Base-by-base conservation (phyloP, 2,888 invertebrate genomes). In the Synergus gifuensis region DNA sequence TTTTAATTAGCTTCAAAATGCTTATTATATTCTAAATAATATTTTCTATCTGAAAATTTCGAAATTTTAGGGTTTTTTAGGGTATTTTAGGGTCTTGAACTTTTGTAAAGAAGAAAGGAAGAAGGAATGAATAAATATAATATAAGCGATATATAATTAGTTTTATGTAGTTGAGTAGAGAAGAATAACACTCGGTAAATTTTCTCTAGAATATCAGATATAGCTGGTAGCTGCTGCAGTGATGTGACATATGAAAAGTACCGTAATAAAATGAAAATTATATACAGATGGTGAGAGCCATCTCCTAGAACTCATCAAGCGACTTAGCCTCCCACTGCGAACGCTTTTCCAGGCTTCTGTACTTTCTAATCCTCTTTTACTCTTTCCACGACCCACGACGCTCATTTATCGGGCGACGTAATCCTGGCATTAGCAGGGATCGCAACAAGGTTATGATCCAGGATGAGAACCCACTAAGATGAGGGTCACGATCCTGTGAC, bases 381-480 rank as follows among this genome's bases (percentile, higher is more conserved):
- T 60, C 60, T 18, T 60, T n/a, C 4, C 22, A 11, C 18, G 22
- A 60, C 18, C 22, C 81, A 67, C 78, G n/a, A 73, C 81, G 81
- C 82, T 83, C 81, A 84, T 83, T 82, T 84, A 83, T 84, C 81
- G 80, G 81, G 81, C 78, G 77, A 79, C 77, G 84, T 84, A 82
- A 83, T 83, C 82, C 83, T 46, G 78, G 82, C 81, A 83, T 83
- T 82, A 83, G 81, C 79, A 82, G 79, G 79, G 82, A 83, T 82
- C 83, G 81, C 79, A 82, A 81, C 81, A 82, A 79, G 83, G 82
- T 83, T 83, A 82, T 81, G 80, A 82, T 80, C 81, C 80, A 81
- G 44, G 44, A 44, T 44, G 44, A 44, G 44, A 44, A 44, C 44
- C 44, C 12, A 12, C 44, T 3, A 44, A 18, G 58, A 58, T 58